Evolutionary conservation across 2,888 invertebrate species (phyloP).

Genomic region (Pyrrhia umbra): DNA sequence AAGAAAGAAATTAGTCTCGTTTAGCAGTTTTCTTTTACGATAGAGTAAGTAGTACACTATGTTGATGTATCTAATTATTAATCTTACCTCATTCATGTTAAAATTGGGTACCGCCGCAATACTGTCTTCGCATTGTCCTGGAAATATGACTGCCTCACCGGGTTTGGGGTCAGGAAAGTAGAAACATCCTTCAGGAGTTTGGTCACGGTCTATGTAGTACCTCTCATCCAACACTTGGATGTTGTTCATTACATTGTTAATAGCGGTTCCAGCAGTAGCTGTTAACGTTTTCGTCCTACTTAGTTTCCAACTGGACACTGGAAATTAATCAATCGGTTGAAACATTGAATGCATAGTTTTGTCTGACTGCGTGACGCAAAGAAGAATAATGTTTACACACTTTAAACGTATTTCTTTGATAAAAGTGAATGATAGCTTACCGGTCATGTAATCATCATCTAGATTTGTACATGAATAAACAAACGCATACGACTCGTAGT

Average conservation of each 20-base stretch:
- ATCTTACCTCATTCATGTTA: constrained; percentile 66
- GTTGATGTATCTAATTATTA: background rate
- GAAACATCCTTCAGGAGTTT: constrained; percentile 76
- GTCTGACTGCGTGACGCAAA: too few relatives aligned
- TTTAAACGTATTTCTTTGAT: background rate
- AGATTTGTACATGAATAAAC: constrained; percentile 91
- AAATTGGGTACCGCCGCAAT: constrained; percentile 72
- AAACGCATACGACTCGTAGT: constrained; percentile 90
- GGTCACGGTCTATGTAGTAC: constrained; percentile 71
- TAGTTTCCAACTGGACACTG: constrained; percentile 80
- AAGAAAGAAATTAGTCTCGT: too few relatives aligned
- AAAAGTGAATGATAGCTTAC: constrained; percentile 33
- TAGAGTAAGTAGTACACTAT: background rate
- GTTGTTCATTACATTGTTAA: constrained; percentile 62
- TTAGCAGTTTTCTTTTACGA: too few relatives aligned
- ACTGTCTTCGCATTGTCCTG: constrained; percentile 75
- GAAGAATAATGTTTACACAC: too few relatives aligned
- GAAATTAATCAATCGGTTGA: constrained; percentile 16
- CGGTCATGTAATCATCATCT: constrained; percentile 60
- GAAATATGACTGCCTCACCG: constrained; percentile 74
- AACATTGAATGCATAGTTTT: too few relatives aligned
- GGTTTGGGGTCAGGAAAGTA: constrained; percentile 74
- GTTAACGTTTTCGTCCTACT: constrained; percentile 71
- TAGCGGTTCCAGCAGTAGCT: constrained; percentile 50
- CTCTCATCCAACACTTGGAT: constrained; percentile 71